phyloP scores from a whole-genome alignment of 2,797 vertebrate species.

The Megaceryle alcyon region DNA sequence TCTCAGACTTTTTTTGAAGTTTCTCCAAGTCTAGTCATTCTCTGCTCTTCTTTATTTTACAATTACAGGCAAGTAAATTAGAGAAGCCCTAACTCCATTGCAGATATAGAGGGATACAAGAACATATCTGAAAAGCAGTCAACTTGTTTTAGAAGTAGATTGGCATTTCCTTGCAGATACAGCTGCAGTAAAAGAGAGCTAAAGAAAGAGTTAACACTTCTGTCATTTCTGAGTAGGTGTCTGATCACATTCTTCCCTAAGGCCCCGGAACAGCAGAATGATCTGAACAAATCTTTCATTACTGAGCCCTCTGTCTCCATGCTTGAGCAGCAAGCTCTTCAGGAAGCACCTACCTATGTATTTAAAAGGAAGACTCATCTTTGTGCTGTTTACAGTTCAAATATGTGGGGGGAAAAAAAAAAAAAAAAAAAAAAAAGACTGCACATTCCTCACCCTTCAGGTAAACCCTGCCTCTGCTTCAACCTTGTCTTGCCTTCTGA shows the following conservation, averaged over 20 bases:
- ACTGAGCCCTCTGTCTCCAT: neutral
- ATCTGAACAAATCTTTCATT: neutral
- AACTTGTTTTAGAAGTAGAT: neutral
- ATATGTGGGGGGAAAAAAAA: neutral
- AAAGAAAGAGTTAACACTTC: constrained; percentile 27
- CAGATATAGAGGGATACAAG: neutral
- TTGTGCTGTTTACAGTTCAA: neutral
- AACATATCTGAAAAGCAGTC: neutral
- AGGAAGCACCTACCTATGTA: neutral
- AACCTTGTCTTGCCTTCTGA: neutral
- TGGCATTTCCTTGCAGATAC: neutral
- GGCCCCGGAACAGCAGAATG: neutral
- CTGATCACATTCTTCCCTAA: neutral
- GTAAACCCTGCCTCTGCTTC: neutral
- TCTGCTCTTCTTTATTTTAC: constrained; percentile 12
- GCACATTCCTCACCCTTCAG: neutral
- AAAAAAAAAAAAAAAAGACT: no score
- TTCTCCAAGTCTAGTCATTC: neutral
- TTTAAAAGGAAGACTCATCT: neutral
- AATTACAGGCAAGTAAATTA: constrained; percentile 11
- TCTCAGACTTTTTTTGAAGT: neutral
- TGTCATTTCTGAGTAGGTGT: neutral
- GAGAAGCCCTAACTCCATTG: neutral
- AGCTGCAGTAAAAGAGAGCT: neutral
- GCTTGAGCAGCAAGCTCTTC: neutral